Percentiles rank a stretch among this genome's conserved stretches.
Conservation (phyloP, 2,113 vertebrate species). For the Patagioenas fasciata region DNA sequence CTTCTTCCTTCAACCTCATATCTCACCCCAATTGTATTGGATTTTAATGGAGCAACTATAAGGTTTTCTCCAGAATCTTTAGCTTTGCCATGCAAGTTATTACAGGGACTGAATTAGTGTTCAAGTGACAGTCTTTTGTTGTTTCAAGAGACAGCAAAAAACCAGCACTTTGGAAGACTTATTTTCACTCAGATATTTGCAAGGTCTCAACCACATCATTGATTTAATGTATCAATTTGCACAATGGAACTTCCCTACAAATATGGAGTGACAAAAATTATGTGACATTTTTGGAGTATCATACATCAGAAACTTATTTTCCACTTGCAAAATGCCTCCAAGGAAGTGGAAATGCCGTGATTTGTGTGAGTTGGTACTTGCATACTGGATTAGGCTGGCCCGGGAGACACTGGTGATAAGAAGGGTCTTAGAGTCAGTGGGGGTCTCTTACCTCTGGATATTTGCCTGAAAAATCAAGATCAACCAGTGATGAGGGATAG, state of each 20-base stretch:
- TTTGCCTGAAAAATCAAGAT: no score
- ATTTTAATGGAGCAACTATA: background rate
- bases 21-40: background rate
- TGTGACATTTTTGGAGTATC: background rate
- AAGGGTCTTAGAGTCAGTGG: no score
- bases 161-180: background rate
- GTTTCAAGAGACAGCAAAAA: background rate
- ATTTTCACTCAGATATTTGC: background rate
- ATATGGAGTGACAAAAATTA: background rate
- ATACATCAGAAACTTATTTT: background rate
- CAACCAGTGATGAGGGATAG: no score
- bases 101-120: background rate
- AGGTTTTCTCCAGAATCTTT: background rate
- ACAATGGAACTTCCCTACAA: background rate
- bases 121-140: background rate
- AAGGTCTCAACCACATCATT: background rate
- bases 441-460: no score
- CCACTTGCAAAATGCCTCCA: background rate
- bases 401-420: background rate
- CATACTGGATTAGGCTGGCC: background rate
- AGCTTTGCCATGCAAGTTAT: background rate
- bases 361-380: background rate
- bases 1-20: fast-evolving
- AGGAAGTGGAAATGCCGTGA: background rate
- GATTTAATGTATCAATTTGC: background rate